phyloP scores from a whole-genome alignment of 2,113 vertebrate species.

The Phylloscopus whistleri region DNA sequence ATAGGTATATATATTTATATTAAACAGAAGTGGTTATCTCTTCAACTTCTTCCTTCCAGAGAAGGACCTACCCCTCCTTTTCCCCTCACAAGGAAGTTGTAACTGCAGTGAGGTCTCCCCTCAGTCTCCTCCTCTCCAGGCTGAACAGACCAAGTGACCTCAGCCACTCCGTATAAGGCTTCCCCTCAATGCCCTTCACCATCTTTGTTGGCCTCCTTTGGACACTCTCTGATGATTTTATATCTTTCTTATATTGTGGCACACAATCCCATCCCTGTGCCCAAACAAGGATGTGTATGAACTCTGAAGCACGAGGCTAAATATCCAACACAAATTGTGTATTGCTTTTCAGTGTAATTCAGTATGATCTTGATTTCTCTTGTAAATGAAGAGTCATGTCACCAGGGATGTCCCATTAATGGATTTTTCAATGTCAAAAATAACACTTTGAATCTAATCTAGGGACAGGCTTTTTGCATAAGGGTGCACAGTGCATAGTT shows the following conservation, averaged over 20 bases:
- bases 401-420: not conserved
- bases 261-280: not conserved
- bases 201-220: not conserved
- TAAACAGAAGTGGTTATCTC: no score
- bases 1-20: no score
- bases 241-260: no score
- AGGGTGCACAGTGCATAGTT: not conserved
- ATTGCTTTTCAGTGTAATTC: not conserved
- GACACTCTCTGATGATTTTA: not conserved
- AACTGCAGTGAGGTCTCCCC: not conserved
- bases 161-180: rapidly evolving
- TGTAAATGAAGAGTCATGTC: not conserved
- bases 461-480: not conserved
- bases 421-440: not conserved
- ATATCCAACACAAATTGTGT: not conserved
- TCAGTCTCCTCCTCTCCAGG: not conserved
- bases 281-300: not conserved
- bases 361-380: not conserved
- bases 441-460: not conserved
- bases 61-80: not conserved
- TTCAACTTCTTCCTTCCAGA: no score
- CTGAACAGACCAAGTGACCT: not conserved
- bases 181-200: not conserved
- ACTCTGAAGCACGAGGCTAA: not conserved
- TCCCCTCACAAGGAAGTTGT: rapidly evolving